Evolutionary conservation across 2,888 invertebrate species (phyloP).

Genomic region (Conops quadrifasciatus): DNA sequence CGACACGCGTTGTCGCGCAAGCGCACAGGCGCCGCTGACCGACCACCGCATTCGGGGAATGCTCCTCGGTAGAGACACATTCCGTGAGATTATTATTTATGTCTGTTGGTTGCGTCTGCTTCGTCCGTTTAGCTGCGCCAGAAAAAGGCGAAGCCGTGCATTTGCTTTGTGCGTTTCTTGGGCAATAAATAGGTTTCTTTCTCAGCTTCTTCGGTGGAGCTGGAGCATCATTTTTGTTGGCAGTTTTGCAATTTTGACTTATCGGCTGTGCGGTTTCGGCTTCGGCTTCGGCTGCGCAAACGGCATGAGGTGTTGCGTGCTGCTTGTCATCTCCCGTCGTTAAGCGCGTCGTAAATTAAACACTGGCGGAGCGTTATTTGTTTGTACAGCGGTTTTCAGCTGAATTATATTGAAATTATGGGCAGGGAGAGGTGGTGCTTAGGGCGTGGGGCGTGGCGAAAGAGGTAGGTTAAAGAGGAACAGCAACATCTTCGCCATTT

Average conservation of each 20-base stretch:
- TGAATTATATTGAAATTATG: conserved; percentile 56
- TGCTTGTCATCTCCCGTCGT: conserved; percentile 62
- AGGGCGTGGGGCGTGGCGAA: neutral
- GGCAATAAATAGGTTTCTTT: neutral
- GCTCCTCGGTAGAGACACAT: conserved; percentile 54
- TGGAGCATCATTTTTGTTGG: conserved; percentile 17
- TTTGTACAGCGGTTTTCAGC: conserved; percentile 57
- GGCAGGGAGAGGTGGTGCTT: neutral
- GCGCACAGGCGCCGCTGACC: conserved; percentile 57
- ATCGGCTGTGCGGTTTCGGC: conserved; percentile 49
- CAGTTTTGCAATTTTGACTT: conserved; percentile 43
- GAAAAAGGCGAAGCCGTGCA: no score
- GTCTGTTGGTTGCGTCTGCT: conserved; percentile 36
- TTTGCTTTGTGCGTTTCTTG: neutral
- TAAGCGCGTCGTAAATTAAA: conserved; percentile 59
- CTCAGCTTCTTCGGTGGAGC: conserved; percentile 11
- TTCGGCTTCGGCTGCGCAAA: no score
- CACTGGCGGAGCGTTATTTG: conserved; percentile 49
- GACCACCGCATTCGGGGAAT: conserved; percentile 30
- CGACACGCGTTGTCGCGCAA: conserved; percentile 46
- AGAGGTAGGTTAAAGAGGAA: no score
- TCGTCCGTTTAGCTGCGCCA: neutral
- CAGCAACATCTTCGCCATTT: no score
- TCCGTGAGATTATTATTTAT: conserved; percentile 64
- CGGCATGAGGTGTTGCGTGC: conserved; percentile 57